Conservation (phyloP, 2,797 vertebrate species). For the Sebastolobus alascanus region DNA sequence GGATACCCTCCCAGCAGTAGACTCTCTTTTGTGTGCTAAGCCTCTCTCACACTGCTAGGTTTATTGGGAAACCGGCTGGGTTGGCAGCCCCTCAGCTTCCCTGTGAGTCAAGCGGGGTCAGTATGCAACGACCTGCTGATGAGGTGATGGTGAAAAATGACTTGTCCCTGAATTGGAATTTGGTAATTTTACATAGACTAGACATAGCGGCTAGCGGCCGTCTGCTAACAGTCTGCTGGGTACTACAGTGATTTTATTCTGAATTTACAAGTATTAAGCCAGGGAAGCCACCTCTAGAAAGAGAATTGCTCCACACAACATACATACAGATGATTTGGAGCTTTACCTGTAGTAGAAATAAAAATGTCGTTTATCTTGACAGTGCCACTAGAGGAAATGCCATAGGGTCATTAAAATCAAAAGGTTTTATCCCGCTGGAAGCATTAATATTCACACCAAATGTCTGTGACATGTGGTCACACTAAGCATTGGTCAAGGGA, state of each 20-base stretch:
- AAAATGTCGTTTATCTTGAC: not conserved
- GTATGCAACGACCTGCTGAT: conserved; percentile 14
- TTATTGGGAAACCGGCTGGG: conserved; percentile 55
- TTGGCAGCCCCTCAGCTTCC: conserved; percentile 26
- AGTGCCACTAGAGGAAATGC: not conserved
- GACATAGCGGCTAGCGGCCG: not conserved
- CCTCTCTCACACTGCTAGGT: conserved; percentile 49
- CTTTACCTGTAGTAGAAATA: too few species aligned
- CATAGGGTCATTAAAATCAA: not conserved
- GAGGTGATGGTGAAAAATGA: conserved; percentile 36
- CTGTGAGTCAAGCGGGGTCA: conserved; percentile 29
- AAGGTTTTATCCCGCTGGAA: not conserved
- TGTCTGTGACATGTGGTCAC: not conserved
- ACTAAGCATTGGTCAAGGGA: not conserved
- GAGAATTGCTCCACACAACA: not conserved
- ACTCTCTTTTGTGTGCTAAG: conserved; percentile 53
- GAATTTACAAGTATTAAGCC: not conserved
- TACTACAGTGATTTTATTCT: not conserved
- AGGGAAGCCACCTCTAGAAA: not conserved
- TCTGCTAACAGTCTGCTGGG: not conserved
- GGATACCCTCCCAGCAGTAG: conserved; percentile 46
- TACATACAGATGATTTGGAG: not conserved
- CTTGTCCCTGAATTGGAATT: conserved; percentile 22
- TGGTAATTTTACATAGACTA: conserved; percentile 8
- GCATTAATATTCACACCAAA: not conserved